Conservation (phyloP, 2,113 vertebrate species). For the Corapipo altera region DNA sequence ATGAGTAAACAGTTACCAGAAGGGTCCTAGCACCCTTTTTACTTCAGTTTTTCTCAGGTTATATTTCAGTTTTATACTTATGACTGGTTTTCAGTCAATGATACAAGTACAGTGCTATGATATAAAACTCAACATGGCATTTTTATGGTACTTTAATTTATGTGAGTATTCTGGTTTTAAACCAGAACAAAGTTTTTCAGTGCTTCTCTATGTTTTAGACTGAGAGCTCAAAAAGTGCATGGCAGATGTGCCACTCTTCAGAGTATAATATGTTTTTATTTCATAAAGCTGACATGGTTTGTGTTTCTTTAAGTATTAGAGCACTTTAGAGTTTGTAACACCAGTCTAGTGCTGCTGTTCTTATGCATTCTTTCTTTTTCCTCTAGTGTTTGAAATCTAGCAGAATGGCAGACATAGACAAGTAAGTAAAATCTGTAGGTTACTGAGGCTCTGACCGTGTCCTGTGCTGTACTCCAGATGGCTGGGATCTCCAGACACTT, state of each 20-base stretch:
- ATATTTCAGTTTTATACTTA: neutral
- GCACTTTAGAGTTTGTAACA: neutral
- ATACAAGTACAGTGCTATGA: neutral
- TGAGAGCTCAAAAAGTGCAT: neutral
- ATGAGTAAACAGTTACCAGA: neutral
- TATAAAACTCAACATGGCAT: neutral
- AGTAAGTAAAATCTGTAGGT: constrained; percentile 82
- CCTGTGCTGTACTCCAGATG: neutral
- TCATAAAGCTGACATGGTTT: neutral
- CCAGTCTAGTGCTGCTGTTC: neutral
- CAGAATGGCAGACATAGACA: constrained; percentile 96
- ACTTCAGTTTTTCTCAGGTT: neutral
- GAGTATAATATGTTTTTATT: neutral
- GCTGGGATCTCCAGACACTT: neutral
- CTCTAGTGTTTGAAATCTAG: constrained; percentile 48
- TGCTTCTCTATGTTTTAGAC: neutral
- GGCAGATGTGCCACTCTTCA: neutral
- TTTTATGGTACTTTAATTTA: neutral
- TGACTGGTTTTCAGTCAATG: neutral
- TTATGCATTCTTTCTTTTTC: neutral
- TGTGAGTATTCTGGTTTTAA: neutral
- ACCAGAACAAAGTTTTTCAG: neutral
- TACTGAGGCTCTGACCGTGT: neutral
- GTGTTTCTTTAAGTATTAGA: neutral
- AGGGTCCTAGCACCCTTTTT: neutral